Evolutionary conservation across 1,140 invertebrate species (phyloP).

Genomic region (Anastatus disparis): DNA sequence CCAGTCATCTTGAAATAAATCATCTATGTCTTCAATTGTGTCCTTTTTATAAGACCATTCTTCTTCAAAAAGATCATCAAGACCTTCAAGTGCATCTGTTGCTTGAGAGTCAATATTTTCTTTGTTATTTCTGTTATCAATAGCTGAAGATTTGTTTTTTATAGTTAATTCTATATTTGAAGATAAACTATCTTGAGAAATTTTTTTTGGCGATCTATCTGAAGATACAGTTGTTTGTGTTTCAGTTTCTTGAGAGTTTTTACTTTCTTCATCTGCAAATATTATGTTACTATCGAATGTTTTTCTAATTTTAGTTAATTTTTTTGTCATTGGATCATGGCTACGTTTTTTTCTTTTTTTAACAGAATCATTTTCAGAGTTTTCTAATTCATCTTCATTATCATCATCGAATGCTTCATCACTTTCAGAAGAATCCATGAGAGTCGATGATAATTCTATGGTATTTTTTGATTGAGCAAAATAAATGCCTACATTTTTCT

Average conservation of each 20-base stretch:
- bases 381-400: constrained; percentile 6
- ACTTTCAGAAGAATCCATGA: not conserved
- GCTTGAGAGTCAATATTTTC: constrained; percentile 27
- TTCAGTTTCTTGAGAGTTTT: not conserved
- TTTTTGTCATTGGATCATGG: not conserved
- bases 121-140: constrained; percentile 5
- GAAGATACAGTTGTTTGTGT: not conserved
- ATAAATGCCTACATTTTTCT: constrained; percentile 20
- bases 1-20: constrained; percentile 57
- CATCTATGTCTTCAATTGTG: constrained; percentile 46
- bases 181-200: not conserved
- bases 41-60: constrained; percentile 31
- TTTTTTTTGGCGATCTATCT: constrained; percentile 5
- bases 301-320: constrained; percentile 25
- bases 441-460: not conserved
- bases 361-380: not conserved
- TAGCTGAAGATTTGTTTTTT: constrained; percentile 10
- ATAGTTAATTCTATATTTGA: constrained; percentile 20
- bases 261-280: not conserved
- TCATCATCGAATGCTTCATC: no score
- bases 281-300: constrained; percentile 2
- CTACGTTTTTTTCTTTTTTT: constrained; percentile 21
- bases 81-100: constrained; percentile 22
- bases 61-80: constrained; percentile 42
- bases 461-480: constrained; percentile 5